Base-by-base conservation (phyloP, 2,888 invertebrate species). In the Nemapogon koenigi region DNA sequence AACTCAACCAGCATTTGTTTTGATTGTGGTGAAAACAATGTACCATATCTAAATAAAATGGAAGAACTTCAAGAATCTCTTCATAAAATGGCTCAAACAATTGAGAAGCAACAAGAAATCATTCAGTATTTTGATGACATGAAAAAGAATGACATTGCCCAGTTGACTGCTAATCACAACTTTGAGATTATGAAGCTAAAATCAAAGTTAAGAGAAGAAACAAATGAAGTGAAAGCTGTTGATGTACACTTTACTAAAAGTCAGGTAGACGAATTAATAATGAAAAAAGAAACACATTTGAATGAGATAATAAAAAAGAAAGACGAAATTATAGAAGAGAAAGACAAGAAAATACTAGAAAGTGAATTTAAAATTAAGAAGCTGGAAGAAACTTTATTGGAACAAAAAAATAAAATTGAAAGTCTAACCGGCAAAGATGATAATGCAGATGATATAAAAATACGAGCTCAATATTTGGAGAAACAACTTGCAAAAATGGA, bases 401-500 rank as follows among this genome's bases (percentile, higher is more conserved):
- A 64, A 3, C 52, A 64, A 16, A 65, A 65, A 41, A 52, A 39
- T n/a, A 58, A 62, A 39, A 47, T 65, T 6, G 51, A 61, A 19
- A 46, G 53, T 1, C 46, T 67, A 16, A 43, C 43, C 6, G 59
- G 62, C 10, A 46, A 35, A 17, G 33, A 37, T 10, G n/a, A 42
- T 8, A 59, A 62, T n/a, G 46, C 33, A 32, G 37, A 40, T 10
- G 10, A 16, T 13, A 38, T 52, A 18, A 60, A 47, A 47, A 43
- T 50, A 4, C 63, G 55, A 43, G 46, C 55, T 2, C 52, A 59
- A 16, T 56, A 64, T 19, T 48, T 75, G 35, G 69, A 76, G 44
- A 72, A 57, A 49, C 61, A 61, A n/a, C 43, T 76, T n/a, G 50
- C 46, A 37, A 69, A 62, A 50, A 45, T 63, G 44, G 70, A 72